phyloP scores from a whole-genome alignment of 2,113 vertebrate genomes.

The Casuarius casuarius region DNA sequence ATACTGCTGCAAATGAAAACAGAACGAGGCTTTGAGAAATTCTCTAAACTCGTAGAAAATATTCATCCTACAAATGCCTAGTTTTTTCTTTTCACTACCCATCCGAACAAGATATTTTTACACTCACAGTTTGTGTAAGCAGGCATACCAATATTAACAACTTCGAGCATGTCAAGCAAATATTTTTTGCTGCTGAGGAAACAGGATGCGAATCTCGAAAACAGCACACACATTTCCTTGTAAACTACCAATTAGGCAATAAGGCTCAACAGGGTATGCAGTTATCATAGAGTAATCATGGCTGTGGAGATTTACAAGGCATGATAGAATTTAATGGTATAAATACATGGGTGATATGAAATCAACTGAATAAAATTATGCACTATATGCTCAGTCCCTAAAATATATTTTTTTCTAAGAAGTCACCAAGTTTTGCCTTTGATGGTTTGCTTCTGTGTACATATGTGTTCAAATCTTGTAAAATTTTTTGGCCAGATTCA shows the following conservation, averaged over 20 bases:
- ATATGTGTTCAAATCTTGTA: background rate
- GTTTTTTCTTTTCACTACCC: background rate
- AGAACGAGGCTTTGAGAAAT: background rate
- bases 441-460: background rate
- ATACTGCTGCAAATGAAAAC: background rate
- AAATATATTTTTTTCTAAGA: background rate
- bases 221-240: conserved; percentile 12
- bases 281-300: conserved; percentile 31
- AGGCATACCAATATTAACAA: background rate
- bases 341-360: background rate
- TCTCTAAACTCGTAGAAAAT: background rate
- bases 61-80: background rate
- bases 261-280: background rate
- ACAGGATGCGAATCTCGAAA: conserved; percentile 24
- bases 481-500: background rate
- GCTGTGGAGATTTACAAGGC: background rate
- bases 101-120: background rate
- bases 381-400: background rate
- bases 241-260: conserved; percentile 40
- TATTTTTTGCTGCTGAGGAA: conserved; percentile 12
- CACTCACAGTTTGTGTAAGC: background rate
- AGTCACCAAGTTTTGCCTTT: background rate
- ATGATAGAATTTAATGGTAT: conserved; percentile 14
- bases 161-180: background rate
- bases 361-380: conserved; percentile 13